Conservation (phyloP, 2,797 vertebrate species). For the Pseudochirops corinnae region DNA sequence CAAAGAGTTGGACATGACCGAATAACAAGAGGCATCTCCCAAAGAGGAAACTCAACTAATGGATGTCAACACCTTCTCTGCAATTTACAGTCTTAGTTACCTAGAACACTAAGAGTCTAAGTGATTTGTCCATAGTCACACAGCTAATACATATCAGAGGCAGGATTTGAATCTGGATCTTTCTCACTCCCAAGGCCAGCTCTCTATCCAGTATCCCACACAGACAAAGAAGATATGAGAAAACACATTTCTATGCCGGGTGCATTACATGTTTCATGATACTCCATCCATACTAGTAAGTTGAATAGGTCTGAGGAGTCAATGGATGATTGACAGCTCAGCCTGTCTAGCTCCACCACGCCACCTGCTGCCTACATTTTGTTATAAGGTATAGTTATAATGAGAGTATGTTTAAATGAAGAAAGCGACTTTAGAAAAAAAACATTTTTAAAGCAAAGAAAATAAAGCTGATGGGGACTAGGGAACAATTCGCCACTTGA, state of each 20-base stretch:
- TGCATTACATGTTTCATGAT: background rate
- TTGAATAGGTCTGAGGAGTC: background rate
- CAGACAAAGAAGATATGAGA: background rate
- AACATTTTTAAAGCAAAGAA: background rate
- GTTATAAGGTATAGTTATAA: background rate
- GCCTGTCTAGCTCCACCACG: background rate
- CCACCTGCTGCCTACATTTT: background rate
- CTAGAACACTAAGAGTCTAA: background rate
- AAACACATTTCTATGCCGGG: background rate
- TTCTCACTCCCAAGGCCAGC: background rate
- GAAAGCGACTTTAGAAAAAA: background rate
- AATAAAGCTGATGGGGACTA: background rate
- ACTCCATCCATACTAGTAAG: background rate
- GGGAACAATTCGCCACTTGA: background rate
- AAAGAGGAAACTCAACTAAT: background rate
- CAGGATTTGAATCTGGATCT: background rate
- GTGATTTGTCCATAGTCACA: background rate
- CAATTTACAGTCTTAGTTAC: background rate
- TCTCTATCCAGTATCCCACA: background rate
- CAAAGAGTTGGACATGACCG: background rate
- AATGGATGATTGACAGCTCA: background rate
- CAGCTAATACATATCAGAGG: background rate
- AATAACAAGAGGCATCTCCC: background rate
- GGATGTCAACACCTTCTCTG: background rate
- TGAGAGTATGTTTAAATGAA: background rate